Conservation (phyloP, 2,888 invertebrate genomes). For the Pristionchus fissidentatus region DNA sequence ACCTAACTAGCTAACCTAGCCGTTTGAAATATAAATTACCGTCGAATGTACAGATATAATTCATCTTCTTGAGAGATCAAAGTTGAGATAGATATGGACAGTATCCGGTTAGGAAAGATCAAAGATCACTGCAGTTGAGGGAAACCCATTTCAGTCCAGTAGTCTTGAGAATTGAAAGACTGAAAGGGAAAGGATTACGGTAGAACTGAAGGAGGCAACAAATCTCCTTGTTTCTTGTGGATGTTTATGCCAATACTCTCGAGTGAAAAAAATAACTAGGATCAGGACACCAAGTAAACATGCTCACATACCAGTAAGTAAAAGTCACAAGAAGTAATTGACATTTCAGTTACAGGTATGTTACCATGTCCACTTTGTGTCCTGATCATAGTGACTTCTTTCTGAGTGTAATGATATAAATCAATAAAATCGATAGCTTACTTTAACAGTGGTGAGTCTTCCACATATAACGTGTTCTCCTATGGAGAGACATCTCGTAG, state of each 20-base stretch:
- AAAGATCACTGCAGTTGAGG: constrained; percentile 23
- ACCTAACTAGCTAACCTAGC: constrained; percentile 32
- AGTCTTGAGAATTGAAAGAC: constrained; percentile 17
- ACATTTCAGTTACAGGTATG: too few species aligned
- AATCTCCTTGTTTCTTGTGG: too few species aligned
- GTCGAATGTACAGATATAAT: constrained; percentile 28
- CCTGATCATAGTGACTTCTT: too few species aligned
- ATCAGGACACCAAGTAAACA: too few species aligned
- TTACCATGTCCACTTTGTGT: too few species aligned
- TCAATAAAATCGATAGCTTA: too few species aligned
- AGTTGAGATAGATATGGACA: background rate
- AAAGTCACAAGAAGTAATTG: too few species aligned
- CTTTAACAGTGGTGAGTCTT: constrained; percentile 20
- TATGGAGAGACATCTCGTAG: constrained; percentile 60
- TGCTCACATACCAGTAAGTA: too few species aligned
- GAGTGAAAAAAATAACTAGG: too few species aligned
- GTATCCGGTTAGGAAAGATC: background rate
- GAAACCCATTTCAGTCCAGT: constrained; percentile 42
- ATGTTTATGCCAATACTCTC: too few species aligned
- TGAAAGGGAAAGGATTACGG: background rate
- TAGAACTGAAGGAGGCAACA: background rate
- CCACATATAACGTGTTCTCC: constrained; percentile 63
- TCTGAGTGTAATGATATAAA: too few species aligned
- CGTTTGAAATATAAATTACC: background rate
- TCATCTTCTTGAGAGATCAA: constrained; percentile 18